Evolutionary conservation across 2,113 vertebrate species (phyloP), one percentile per base, ranked within the genome.

Genomic region (Cavia porcellus): DNA sequence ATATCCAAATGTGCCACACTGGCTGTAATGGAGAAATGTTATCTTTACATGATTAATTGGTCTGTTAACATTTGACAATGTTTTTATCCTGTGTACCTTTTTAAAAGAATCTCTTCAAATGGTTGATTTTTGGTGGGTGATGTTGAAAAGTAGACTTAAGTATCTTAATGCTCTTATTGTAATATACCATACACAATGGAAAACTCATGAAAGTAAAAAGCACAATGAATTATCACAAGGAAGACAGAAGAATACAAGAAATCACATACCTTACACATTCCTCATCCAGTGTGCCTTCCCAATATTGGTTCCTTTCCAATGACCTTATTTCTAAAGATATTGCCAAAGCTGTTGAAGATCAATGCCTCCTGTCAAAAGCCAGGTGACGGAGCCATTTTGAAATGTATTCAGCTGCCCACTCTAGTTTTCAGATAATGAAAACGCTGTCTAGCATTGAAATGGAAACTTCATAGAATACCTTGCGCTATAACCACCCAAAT

Each of bases 71-170:
- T 19, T 77, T 92, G 79, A 77, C 2, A 81, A 64, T 92, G 88
- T 52, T 57, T 92, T 95, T 61, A 84, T 94, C 25, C 57, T 61
- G 11, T 89, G 17, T 64, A 72, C 35, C 19, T 82, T 87, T 92
- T 94, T 61, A 17, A 86, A 92, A 91, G 5, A 25, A 93, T 89
- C 64, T 86, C 64, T 89, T 91, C 45, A 96, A 72, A 50, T 7
- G 10, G 17, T 57, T 90, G 57, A n/a, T 22, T 86, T 83, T 86
- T 77, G 66, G 57, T 91, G 28, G 14, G 75, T 85, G 11, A 86
- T 94, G 35, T 90, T 74, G 22, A 85, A 95, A 95, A 90, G 86
- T 90, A 70, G 20, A 25, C 86, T 52, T 52, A 89, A 82, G 80
- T 3, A 72, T 81, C 72, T 95, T 95, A 87, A 83, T 22, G 64